These are phyloP conservation scores for Lacerta agilis DNA, from an alignment of 2,797 vertebrate species.

Conservation along the genomic window DNA sequence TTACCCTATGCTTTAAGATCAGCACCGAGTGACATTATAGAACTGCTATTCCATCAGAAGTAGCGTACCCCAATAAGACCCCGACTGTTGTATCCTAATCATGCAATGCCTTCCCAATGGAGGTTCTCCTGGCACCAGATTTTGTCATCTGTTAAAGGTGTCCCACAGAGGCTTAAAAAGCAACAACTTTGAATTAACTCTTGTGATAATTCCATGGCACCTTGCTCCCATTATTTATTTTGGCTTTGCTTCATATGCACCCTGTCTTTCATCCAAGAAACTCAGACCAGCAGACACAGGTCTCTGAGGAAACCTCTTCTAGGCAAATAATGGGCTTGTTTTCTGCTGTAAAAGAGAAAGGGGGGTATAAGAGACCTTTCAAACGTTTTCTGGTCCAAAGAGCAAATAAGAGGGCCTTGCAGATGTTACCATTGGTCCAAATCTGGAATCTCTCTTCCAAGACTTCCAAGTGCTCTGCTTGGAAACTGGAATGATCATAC, in stretches of 20 bases:
- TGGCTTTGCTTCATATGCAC: background rate
- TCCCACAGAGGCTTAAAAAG: no score
- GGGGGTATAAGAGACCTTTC: background rate
- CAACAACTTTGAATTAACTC: background rate
- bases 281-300: background rate
- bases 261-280: no score
- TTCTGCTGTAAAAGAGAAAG: background rate
- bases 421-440: background rate
- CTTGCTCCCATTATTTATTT: background rate
- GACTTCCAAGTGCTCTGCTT: background rate
- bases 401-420: background rate
- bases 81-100: no score
- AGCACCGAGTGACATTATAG: no score
- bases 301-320: background rate
- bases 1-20: no score
- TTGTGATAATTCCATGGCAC: background rate
- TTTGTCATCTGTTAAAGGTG: no score
- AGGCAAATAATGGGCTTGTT: background rate
- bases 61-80: no score
- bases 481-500: background rate
- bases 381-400: background rate
- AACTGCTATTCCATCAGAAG: no score
- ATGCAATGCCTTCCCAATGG: no score
- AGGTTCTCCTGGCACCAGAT: no score
- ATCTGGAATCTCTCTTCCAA: background rate